phyloP scores from a whole-genome alignment of 2,888 invertebrate genomes.

The Melieria crassipennis region DNA sequence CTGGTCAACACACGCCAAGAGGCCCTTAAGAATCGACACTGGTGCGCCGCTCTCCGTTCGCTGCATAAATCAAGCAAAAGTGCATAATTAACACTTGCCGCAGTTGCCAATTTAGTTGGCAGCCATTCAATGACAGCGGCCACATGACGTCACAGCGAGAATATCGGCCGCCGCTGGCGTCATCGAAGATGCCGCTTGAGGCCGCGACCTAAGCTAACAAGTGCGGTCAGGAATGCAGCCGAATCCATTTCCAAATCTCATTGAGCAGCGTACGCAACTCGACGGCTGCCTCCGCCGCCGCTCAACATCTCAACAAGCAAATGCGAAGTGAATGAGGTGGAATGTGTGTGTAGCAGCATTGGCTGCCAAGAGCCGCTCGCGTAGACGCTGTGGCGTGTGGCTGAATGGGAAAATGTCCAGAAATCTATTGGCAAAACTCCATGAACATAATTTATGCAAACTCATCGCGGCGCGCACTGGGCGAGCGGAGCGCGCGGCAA shows the following conservation, averaged over 20 bases:
- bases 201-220: constrained; percentile 48
- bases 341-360: not conserved
- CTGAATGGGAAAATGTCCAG: constrained; percentile 50
- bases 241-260: not conserved
- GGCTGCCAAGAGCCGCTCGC: too few relatives aligned
- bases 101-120: constrained; percentile 49
- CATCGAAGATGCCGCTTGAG: constrained; percentile 26
- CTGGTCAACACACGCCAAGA: too few relatives aligned
- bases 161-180: constrained; percentile 35
- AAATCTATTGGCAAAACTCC: constrained; percentile 64
- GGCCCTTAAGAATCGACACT: too few relatives aligned
- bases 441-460: constrained; percentile 61
- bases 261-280: not conserved
- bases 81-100: not conserved
- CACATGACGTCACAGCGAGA: not conserved
- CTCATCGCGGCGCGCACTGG: constrained; percentile 43
- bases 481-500: not conserved
- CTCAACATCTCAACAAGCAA: not conserved
- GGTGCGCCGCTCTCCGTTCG: too few relatives aligned
- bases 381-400: constrained; percentile 34
- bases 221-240: not conserved
- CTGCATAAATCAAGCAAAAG: not conserved
- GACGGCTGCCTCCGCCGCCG: too few relatives aligned
- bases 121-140: constrained; percentile 54
- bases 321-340: not conserved